phyloP scores from a whole-genome alignment of 2,888 invertebrate genomes.

The Gerosis bhagava region DNA sequence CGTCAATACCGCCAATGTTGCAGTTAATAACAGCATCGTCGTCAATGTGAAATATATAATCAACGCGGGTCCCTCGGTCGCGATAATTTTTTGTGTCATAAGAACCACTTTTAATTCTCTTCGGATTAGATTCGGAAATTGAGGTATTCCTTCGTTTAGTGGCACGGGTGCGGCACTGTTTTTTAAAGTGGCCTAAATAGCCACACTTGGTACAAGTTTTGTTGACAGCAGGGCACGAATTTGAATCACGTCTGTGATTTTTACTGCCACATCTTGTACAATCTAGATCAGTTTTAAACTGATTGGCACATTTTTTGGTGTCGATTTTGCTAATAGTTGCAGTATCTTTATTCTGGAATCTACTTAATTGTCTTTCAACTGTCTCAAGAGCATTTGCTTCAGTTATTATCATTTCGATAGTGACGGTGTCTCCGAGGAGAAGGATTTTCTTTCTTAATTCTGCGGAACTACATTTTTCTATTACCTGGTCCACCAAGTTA shows the following conservation, averaged over 20 bases:
- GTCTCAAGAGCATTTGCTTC: conserved; percentile 31
- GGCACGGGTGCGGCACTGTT: conserved; percentile 26
- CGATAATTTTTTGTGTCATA: neutral
- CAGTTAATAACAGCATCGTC: conserved; percentile 28
- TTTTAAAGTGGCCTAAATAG: conserved; percentile 25
- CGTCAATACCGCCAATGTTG: conserved; percentile 23
- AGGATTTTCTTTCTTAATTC: conserved; percentile 30
- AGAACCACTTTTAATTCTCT: conserved; percentile 7
- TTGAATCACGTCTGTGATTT: conserved; percentile 7
- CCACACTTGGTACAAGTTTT: conserved; percentile 25
- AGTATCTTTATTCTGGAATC: neutral
- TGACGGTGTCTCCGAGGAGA: conserved; percentile 15
- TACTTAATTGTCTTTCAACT: conserved; percentile 18
- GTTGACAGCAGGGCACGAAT: conserved; percentile 16
- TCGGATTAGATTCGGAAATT: too few species aligned
- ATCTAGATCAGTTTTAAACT: neutral
- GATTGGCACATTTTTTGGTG: too few species aligned
- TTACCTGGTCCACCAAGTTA: conserved; percentile 29
- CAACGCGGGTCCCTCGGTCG: too few species aligned
- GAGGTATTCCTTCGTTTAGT: too few species aligned
- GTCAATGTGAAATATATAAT: conserved; percentile 33
- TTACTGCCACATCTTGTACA: conserved; percentile 17
- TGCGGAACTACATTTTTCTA: conserved; percentile 25
- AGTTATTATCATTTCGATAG: conserved; percentile 24
- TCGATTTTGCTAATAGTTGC: too few species aligned